phyloP scores from a whole-genome alignment of 2,888 invertebrate genomes.

The Uropetala carovei region DNA sequence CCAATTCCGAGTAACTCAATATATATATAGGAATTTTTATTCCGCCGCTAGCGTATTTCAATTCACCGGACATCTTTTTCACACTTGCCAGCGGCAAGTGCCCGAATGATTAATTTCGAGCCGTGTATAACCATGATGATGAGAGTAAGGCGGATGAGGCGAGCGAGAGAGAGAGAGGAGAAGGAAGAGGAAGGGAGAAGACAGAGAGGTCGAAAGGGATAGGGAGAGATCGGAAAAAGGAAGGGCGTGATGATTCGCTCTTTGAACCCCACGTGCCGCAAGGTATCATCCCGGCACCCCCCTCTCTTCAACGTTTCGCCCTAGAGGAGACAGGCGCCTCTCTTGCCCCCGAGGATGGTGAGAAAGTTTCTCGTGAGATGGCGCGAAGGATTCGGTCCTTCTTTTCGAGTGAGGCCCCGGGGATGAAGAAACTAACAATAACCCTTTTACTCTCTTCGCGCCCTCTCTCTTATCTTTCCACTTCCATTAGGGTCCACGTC shows the following conservation, averaged over 20 bases:
- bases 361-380: conserved; percentile 15
- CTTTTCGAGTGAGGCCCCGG: not conserved
- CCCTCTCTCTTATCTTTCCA: not conserved
- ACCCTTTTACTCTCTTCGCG: not conserved
- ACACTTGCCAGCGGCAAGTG: too few species aligned
- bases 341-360: not conserved
- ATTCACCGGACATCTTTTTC: too few species aligned
- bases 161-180: too few species aligned
- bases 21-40: too few species aligned
- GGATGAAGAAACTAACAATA: conserved; percentile 6
- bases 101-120: too few species aligned
- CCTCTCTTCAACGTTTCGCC: not conserved
- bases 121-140: not conserved
- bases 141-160: not conserved
- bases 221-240: not conserved
- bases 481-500: not conserved
- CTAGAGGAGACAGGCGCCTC: not conserved
- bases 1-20: too few species aligned
- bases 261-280: conserved; percentile 10
- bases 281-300: not conserved
- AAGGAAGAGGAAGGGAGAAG: not conserved
- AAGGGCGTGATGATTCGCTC: conserved; percentile 12
- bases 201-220: not conserved
- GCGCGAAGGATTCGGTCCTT: not conserved
- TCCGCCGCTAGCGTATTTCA: too few species aligned